These are phyloP conservation scores for Ganaspis sp. DNA, from an alignment of 1,140 invertebrate species.

Conservation along the genomic window DNA sequence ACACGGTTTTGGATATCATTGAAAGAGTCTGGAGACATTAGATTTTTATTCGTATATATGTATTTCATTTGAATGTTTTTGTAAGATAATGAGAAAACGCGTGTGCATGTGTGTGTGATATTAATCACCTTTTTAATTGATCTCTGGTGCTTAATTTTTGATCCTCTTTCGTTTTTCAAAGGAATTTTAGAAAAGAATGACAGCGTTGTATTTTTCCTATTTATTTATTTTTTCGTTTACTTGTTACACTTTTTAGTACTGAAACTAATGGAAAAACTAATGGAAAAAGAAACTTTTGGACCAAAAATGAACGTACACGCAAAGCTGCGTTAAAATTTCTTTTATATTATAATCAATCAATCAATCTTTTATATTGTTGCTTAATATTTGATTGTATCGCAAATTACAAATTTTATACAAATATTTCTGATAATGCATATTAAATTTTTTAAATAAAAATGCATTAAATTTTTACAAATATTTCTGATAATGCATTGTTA, in stretches of 20 bases:
- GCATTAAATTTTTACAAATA: background rate
- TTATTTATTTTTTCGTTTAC: background rate
- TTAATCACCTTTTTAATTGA: background rate
- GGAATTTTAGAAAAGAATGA: background rate
- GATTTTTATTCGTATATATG: conserved; percentile 6
- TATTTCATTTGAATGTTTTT: conserved; percentile 3
- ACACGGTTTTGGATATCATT: background rate
- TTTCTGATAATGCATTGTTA: background rate
- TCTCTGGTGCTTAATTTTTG: background rate
- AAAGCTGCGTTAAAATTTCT: background rate
- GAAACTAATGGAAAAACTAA: too few relatives aligned
- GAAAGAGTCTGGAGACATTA: background rate
- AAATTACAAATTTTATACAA: conserved; percentile 12
- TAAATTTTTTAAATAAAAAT: too few relatives aligned
- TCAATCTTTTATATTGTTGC: background rate
- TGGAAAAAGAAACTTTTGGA: background rate
- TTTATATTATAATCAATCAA: too few relatives aligned
- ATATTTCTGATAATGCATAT: background rate
- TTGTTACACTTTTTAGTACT: too few relatives aligned
- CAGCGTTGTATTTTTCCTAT: background rate
- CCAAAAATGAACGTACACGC: background rate
- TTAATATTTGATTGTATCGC: background rate
- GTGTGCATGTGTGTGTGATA: background rate
- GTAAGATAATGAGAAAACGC: background rate
- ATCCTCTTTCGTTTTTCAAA: background rate